Percentiles rank a stretch among this genome's conserved stretches.
phyloP scores from a whole-genome alignment of 2,888 invertebrate genomes.

The Priocnemis perturbator region DNA sequence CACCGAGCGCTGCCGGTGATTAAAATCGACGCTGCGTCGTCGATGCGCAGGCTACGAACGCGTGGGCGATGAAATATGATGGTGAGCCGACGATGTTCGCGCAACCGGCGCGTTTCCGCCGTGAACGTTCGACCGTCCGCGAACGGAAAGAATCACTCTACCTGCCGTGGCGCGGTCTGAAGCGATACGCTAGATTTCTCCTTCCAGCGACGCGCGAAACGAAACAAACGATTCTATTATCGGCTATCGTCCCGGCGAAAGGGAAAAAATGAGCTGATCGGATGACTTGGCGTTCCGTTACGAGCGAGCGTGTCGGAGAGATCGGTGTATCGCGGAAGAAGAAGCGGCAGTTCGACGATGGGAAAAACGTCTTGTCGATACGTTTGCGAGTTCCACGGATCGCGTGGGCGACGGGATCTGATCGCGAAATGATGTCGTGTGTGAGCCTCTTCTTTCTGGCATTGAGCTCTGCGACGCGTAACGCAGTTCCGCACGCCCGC shows the following conservation, averaged over 20 bases:
- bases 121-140: neutral
- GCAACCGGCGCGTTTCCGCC: neutral
- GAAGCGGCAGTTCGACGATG: slow-evolving; percentile 1
- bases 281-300: neutral
- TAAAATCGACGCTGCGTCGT: neutral
- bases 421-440: slow-evolving; percentile 29
- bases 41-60: neutral
- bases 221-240: too few relatives aligned
- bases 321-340: neutral
- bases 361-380: slow-evolving; percentile 15
- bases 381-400: slow-evolving; percentile 5
- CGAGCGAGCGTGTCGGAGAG: neutral
- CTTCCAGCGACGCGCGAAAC: too few relatives aligned
- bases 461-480: too few relatives aligned
- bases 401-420: slow-evolving; percentile 38
- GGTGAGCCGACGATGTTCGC: neutral
- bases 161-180: too few relatives aligned
- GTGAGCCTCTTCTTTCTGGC: too few relatives aligned
- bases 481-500: too few relatives aligned
- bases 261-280: neutral
- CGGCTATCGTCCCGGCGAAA: too few relatives aligned
- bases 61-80: neutral
- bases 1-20: neutral
- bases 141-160: neutral
- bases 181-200: too few relatives aligned